These are phyloP conservation scores for Stratiomys singularior DNA, from an alignment of 2,888 invertebrate species.

Conservation along the genomic window DNA sequence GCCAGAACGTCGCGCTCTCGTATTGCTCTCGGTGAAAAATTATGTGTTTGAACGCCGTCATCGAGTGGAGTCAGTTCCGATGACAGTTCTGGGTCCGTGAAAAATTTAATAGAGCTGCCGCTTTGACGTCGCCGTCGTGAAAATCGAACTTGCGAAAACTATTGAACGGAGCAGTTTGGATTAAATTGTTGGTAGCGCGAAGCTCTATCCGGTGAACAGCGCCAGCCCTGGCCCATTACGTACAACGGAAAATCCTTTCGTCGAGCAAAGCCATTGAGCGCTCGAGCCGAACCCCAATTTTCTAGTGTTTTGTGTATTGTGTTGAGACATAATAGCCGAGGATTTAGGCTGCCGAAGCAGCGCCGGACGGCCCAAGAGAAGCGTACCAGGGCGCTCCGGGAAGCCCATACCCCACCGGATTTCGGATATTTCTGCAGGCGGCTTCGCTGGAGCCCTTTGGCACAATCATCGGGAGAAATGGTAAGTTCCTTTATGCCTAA, in stretches of 20 bases:
- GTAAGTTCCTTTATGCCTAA: slow-evolving; percentile 16
- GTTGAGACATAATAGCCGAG: background rate
- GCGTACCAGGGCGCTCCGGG: slow-evolving; percentile 2
- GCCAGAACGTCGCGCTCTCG: slow-evolving; percentile 22
- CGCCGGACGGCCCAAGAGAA: slow-evolving; percentile 3
- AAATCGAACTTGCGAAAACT: slow-evolving; percentile 1
- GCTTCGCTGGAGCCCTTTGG: background rate
- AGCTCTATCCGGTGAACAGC: background rate
- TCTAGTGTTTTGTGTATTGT: slow-evolving; percentile 23
- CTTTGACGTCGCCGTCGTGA: slow-evolving; percentile 3
- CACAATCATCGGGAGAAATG: slow-evolving; percentile 9
- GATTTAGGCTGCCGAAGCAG: background rate
- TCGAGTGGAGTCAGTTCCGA: slow-evolving; percentile 35
- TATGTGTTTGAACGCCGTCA: slow-evolving; percentile 42
- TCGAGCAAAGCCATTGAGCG: slow-evolving; percentile 1
- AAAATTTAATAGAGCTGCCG: slow-evolving; percentile 47
- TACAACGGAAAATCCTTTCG: background rate
- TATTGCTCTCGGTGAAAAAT: background rate
- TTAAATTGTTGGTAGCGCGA: background rate
- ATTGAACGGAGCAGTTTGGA: background rate
- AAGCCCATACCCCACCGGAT: slow-evolving; percentile 20
- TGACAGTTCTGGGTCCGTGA: slow-evolving; percentile 52
- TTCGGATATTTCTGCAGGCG: background rate
- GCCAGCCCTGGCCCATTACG: background rate
- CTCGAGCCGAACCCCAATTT: slow-evolving; percentile 13